Conservation (phyloP, 2,113 vertebrate species). For the Rhinolophus sinicus region DNA sequence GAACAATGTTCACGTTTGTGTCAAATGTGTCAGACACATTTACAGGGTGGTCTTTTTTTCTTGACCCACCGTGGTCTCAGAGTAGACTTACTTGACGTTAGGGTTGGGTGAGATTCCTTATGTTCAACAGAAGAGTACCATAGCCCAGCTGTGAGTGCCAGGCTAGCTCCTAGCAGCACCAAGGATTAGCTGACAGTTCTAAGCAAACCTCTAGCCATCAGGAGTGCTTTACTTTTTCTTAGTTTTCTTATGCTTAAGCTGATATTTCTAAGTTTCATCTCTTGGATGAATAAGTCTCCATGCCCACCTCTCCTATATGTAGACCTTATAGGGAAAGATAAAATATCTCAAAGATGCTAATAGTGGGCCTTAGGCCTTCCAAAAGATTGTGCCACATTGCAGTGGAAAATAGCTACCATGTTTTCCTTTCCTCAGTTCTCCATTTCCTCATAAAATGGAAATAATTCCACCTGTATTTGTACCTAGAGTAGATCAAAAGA, state of each 20-base stretch:
- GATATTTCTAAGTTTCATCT: background rate
- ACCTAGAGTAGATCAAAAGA: background rate
- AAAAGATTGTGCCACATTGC: background rate
- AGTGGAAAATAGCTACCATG: background rate
- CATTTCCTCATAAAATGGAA: background rate
- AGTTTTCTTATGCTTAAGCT: background rate
- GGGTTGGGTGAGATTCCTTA: background rate
- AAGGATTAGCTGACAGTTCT: background rate
- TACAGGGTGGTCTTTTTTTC: background rate
- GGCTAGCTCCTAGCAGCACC: background rate
- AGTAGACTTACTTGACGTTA: background rate
- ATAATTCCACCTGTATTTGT: conserved; percentile 1
- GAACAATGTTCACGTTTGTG: background rate
- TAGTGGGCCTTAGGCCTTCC: background rate
- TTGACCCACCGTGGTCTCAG: background rate
- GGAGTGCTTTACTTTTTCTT: background rate
- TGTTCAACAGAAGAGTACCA: background rate
- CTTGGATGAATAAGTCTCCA: background rate
- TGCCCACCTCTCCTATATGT: background rate
- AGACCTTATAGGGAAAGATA: background rate
- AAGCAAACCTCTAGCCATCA: background rate
- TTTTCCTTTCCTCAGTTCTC: conserved; percentile 5
- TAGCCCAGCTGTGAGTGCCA: background rate
- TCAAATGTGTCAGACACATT: background rate
- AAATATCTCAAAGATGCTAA: background rate